These are phyloP conservation scores for Galerucella calmariensis DNA, from an alignment of 2,888 invertebrate genomes.

Conservation along the genomic window DNA sequence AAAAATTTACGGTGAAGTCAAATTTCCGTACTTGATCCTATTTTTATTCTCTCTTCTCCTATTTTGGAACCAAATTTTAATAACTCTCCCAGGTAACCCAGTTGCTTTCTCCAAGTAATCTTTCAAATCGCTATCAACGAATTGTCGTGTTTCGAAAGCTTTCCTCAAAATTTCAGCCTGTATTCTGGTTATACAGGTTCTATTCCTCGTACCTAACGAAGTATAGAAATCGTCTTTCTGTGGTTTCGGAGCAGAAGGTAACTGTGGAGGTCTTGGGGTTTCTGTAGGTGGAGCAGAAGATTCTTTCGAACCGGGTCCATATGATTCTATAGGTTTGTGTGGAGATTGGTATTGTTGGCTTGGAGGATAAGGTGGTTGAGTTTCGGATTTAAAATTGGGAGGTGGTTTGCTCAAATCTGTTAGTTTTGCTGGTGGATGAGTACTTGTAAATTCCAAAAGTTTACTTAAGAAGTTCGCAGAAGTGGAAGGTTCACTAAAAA, in stretches of 20 bases:
- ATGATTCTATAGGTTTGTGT: neutral
- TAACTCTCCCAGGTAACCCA: slow-evolving; percentile 39
- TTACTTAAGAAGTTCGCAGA: slow-evolving; percentile 14
- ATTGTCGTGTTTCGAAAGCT: slow-evolving; percentile 36
- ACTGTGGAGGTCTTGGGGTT: neutral
- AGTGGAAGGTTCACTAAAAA: slow-evolving; percentile 26
- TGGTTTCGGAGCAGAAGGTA: neutral
- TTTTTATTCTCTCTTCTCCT: slow-evolving; percentile 40
- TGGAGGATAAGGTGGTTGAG: slow-evolving; percentile 5
- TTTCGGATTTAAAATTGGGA: neutral
- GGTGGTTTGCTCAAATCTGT: slow-evolving; percentile 10
- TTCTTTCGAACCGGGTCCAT: neutral
- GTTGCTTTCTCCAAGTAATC: slow-evolving; percentile 37
- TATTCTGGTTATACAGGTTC: slow-evolving; percentile 37
- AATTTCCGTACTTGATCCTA: slow-evolving; percentile 26
- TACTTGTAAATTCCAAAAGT: slow-evolving; percentile 20
- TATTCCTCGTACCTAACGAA: slow-evolving; percentile 17
- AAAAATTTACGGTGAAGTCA: neutral
- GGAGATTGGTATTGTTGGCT: neutral
- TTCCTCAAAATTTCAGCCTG: slow-evolving; percentile 37
- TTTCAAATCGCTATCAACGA: slow-evolving; percentile 31
- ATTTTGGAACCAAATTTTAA: slow-evolving; percentile 44
- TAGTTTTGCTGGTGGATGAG: slow-evolving; percentile 15
- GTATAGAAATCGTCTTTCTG: slow-evolving; percentile 14
- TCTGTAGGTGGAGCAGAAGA: too few relatives aligned